A percentile compares a stretch with the other conserved stretches of the same genome.
These are phyloP conservation scores for Sebastiscus tertius DNA, from an alignment of 2,797 vertebrate species.

Conservation along the genomic window DNA sequence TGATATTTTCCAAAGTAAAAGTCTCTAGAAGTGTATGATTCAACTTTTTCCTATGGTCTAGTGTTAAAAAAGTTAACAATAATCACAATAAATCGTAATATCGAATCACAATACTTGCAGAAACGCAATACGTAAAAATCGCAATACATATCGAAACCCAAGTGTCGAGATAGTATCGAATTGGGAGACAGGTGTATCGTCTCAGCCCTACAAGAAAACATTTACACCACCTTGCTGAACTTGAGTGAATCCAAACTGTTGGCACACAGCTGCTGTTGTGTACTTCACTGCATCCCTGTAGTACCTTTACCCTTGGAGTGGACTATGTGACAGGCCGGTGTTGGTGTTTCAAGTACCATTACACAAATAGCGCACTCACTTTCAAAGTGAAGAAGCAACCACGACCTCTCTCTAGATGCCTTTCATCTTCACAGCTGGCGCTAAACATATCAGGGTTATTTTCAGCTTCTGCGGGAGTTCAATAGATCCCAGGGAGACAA, in stretches of 20 bases:
- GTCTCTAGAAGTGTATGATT: no score
- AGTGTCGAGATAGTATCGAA: no score
- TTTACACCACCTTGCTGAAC: neutral
- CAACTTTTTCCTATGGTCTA: no score
- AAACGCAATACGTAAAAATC: no score
- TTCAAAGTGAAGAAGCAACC: constrained; percentile 45
- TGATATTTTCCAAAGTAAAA: no score
- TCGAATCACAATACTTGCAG: no score
- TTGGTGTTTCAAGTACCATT: constrained; percentile 54
- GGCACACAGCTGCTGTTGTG: neutral
- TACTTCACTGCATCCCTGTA: neutral
- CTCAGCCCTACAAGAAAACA: neutral
- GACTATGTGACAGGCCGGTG: constrained; percentile 26
- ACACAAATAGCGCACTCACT: constrained; percentile 56
- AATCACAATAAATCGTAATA: no score
- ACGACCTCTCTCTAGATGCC: constrained; percentile 51
- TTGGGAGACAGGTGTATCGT: neutral
- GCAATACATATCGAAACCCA: no score
- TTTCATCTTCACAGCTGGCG: constrained; percentile 70
- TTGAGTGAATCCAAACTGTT: neutral
- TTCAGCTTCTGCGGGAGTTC: constrained; percentile 60
- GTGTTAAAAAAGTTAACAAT: no score
- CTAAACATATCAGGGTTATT: constrained; percentile 62
- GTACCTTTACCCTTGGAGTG: constrained; percentile 28
- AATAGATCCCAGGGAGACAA: constrained; percentile 59